phyloP scores from a whole-genome alignment of 2,113 vertebrate genomes.

The Pangasianodon hypophthalmus region DNA sequence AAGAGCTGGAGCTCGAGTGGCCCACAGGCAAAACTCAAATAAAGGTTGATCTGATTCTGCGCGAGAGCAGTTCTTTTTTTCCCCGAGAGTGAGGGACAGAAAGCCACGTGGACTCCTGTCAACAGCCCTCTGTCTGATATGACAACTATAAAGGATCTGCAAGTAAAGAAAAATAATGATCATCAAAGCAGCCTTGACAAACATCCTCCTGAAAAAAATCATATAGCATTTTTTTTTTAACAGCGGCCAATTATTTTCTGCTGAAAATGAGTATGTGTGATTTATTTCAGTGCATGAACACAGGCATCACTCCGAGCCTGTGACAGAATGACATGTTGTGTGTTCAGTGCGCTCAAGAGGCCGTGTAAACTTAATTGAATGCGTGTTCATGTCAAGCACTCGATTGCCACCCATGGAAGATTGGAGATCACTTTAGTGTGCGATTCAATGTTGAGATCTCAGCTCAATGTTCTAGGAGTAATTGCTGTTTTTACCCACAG shows the following conservation, averaged over 20 bases:
- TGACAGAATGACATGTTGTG: slow-evolving; percentile 11
- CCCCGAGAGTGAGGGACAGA: not conserved
- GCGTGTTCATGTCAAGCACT: slow-evolving; percentile 11
- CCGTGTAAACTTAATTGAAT: slow-evolving; percentile 26
- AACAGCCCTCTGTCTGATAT: not conserved
- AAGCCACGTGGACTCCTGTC: not conserved
- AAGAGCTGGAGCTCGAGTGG: not conserved
- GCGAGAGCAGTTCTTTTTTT: not conserved
- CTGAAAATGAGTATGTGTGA: not conserved
- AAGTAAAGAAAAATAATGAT: not conserved
- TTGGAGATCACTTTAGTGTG: slow-evolving; percentile 18
- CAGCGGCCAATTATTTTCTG: slow-evolving; percentile 10
- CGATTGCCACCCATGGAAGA: not conserved
- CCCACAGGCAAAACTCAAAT: slow-evolving; percentile 1
- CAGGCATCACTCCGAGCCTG: not conserved
- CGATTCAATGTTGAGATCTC: not conserved
- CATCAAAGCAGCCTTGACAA: not conserved
- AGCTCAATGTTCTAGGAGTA: not conserved
- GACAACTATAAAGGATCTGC: not conserved
- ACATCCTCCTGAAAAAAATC: not conserved
- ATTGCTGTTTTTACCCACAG: slow-evolving; percentile 67
- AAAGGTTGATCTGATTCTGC: not conserved
- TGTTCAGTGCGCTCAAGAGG: slow-evolving; percentile 11
- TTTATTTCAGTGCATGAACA: slow-evolving; percentile 2
- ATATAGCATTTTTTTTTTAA: not conserved